Evolutionary conservation across 2,113 vertebrate species (phyloP), one percentile per base, ranked within the genome.

Genomic region (Mixornis gularis): DNA sequence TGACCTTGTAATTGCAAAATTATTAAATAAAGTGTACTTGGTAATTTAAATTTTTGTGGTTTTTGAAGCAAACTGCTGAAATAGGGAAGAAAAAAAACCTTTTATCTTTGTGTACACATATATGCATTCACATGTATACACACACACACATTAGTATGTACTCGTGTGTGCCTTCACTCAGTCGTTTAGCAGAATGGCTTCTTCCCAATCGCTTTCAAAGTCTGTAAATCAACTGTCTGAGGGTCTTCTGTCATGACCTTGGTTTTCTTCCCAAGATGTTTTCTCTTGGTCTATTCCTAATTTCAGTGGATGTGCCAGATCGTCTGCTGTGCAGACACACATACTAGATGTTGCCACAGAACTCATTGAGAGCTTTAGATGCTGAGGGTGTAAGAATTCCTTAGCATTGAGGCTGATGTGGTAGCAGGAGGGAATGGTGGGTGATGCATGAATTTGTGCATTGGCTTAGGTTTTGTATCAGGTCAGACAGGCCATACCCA

Each of bases 291-390:
- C 46, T 69, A 5, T 14, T 76, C 32, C 53, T 18, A 32, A 8
- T 90, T 81, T 70, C 43, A 59, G 4, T 3, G 19, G 55, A 51
- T 6, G 4, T 20, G 16, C 3, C 5, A 58, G 56, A 36, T 15
- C 12, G 2, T 8, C 17, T 3, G 3, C 5, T 51, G 15, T 9
- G 12, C n/a, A 43, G 26, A n/a, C 22, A 60, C 5, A 12, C 1
- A 0, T 29, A 6, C 32, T 32, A 19, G 26, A n/a, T 0, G 1
- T 12, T 58, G 14, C 5, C 20, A 46, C 14, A 51, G 36, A 62
- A 43, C n/a, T 64, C 20, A 48, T 11, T 48, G 21, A 58, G 14
- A 62, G 8, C 12, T 74, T 43, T 30, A 24, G 20, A 32, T 27
- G 25, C 19, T 71, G 68, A 65, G 24, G 52, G 17, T 19, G 18